A percentile compares a stretch with the other conserved stretches of the same genome.
Evolutionary conservation across 1,140 invertebrate species (phyloP).

Genomic region (Neodiprion pinetum): DNA sequence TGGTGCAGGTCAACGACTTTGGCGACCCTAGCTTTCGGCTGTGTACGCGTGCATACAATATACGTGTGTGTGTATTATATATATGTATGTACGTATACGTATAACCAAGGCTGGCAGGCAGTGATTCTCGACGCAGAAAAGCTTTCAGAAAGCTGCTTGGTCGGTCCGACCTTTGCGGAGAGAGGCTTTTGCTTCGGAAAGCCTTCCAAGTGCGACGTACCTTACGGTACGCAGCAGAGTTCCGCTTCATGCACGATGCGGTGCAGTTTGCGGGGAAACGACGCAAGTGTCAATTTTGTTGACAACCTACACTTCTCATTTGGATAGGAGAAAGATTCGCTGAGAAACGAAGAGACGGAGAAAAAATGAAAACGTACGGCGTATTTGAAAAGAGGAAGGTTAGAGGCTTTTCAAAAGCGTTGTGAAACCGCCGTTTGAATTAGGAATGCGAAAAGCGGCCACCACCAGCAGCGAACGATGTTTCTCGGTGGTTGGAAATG

Average conservation of each 20-base stretch:
- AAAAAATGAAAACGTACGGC: neutral
- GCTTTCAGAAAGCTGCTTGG: neutral
- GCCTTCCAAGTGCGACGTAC: neutral
- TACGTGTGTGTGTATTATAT: too few species aligned
- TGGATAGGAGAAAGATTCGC: too few species aligned
- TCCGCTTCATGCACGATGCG: neutral
- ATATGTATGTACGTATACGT: neutral
- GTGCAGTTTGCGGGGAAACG: neutral
- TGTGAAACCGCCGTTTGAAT: too few species aligned
- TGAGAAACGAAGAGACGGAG: neutral
- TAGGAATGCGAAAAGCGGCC: neutral
- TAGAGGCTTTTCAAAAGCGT: too few species aligned
- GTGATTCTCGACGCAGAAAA: slow-evolving; percentile 1
- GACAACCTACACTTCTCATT: neutral
- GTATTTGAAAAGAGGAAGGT: neutral
- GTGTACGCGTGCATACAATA: too few species aligned
- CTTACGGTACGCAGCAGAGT: neutral
- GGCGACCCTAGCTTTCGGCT: neutral
- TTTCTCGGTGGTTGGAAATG: neutral
- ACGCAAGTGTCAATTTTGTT: neutral
- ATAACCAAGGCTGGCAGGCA: neutral
- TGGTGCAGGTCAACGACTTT: neutral
- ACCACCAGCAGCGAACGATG: neutral
- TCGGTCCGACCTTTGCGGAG: neutral
- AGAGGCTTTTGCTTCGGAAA: slow-evolving; percentile 5